Evolutionary conservation across 2,888 invertebrate species (phyloP).

Genomic region (Standfussiana lucernea): DNA sequence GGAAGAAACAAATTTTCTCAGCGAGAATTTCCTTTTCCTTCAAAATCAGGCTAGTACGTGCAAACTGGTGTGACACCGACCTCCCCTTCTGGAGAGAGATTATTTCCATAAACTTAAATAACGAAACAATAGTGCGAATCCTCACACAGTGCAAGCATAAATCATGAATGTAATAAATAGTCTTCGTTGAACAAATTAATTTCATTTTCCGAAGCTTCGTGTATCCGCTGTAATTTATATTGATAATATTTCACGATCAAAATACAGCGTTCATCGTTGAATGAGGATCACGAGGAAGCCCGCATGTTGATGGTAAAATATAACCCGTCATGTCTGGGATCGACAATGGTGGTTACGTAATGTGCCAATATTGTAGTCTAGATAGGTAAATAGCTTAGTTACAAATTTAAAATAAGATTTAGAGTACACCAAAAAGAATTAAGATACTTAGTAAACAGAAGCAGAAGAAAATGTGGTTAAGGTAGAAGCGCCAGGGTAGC

Average conservation of each 20-base stretch:
- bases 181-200: constrained; percentile 28
- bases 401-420: neutral
- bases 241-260: constrained; percentile 35
- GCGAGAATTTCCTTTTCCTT: neutral
- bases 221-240: constrained; percentile 33
- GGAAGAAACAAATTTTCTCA: neutral
- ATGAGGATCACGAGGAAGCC: constrained; percentile 8
- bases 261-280: constrained; percentile 12
- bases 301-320: constrained; percentile 36
- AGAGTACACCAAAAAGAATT: neutral
- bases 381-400: neutral
- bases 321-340: constrained; percentile 28
- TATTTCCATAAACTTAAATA: neutral
- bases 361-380: neutral
- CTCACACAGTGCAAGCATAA: constrained; percentile 13
- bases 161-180: neutral
- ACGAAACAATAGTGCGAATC: neutral
- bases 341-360: constrained; percentile 16
- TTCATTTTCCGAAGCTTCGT: constrained; percentile 1
- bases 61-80: no score
- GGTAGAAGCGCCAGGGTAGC: no score
- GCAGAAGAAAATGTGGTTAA: no score
- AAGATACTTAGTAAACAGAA: neutral
- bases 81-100: neutral
- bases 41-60: neutral